Evolutionary conservation across 1,140 invertebrate genomes (phyloP).

Genomic region (Nymphalis io): DNA sequence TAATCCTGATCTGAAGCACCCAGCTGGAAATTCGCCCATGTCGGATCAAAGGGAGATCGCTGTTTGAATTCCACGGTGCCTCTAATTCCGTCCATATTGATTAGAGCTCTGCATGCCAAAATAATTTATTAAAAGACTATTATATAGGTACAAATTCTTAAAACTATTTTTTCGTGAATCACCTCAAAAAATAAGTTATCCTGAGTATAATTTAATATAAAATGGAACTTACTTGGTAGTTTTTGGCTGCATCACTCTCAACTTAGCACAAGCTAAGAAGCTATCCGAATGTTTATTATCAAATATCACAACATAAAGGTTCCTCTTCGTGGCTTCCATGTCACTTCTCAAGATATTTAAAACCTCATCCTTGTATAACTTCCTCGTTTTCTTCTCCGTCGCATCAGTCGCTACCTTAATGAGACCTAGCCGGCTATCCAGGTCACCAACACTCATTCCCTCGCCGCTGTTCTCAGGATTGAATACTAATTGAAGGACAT

Average conservation of each 20-base stretch:
- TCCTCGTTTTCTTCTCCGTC: slow-evolving; percentile 79
- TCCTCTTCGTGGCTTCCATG: slow-evolving; percentile 86
- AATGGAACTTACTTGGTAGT: slow-evolving; percentile 84
- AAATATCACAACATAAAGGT: slow-evolving; percentile 92
- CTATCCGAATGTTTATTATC: slow-evolving; percentile 89
- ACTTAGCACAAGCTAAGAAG: slow-evolving; percentile 91
- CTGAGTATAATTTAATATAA: neutral
- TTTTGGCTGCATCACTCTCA: slow-evolving; percentile 84
- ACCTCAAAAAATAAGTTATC: neutral
- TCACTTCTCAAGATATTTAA: slow-evolving; percentile 85
- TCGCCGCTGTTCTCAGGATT: slow-evolving; percentile 88
- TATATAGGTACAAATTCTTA: neutral
- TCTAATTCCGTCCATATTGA: slow-evolving; percentile 90
- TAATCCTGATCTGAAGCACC: slow-evolving; percentile 82
- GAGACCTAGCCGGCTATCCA: slow-evolving; percentile 89
- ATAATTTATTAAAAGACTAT: too few relatives aligned
- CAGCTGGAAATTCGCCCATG: slow-evolving; percentile 89
- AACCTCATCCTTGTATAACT: slow-evolving; percentile 84
- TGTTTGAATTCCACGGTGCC: slow-evolving; percentile 91
- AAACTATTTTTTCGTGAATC: neutral
- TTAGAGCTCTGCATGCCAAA: slow-evolving; percentile 82
- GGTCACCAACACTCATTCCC: slow-evolving; percentile 88
- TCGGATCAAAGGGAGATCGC: slow-evolving; percentile 91
- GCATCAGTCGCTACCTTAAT: slow-evolving; percentile 85
- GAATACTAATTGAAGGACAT: slow-evolving; percentile 91